Conservation (phyloP, 2,113 vertebrate genomes). For the Egretta garzetta region DNA sequence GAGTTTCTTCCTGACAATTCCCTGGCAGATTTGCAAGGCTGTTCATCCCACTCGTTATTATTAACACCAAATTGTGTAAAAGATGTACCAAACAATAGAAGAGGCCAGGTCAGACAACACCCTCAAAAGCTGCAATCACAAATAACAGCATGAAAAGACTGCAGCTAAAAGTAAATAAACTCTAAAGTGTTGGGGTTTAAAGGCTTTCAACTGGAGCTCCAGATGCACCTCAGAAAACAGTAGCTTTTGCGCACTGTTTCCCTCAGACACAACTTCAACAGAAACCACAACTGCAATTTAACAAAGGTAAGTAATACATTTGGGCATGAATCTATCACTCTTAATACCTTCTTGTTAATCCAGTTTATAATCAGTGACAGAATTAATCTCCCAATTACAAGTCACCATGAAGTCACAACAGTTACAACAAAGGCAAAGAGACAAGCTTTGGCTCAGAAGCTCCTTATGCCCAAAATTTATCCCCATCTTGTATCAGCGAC, state of each 20-base stretch:
- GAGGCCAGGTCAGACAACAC: neutral
- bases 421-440: neutral
- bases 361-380: neutral
- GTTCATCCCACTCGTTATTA: neutral
- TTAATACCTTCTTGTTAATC: neutral
- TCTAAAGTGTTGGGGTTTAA: neutral
- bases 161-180: neutral
- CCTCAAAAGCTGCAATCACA: neutral
- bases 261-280: neutral
- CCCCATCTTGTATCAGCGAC: neutral
- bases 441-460: neutral
- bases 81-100: neutral
- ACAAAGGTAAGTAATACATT: neutral
- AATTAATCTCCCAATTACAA: neutral
- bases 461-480: accelerated
- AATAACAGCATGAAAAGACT: neutral
- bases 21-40: neutral
- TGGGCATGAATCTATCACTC: neutral
- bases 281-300: neutral
- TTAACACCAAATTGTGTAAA: neutral
- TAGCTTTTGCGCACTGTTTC: neutral
- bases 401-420: neutral
- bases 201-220: neutral
- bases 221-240: neutral
- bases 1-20: neutral